These are phyloP conservation scores for Hydriomena furcata DNA, from an alignment of 2,888 invertebrate genomes.

Conservation along the genomic window DNA sequence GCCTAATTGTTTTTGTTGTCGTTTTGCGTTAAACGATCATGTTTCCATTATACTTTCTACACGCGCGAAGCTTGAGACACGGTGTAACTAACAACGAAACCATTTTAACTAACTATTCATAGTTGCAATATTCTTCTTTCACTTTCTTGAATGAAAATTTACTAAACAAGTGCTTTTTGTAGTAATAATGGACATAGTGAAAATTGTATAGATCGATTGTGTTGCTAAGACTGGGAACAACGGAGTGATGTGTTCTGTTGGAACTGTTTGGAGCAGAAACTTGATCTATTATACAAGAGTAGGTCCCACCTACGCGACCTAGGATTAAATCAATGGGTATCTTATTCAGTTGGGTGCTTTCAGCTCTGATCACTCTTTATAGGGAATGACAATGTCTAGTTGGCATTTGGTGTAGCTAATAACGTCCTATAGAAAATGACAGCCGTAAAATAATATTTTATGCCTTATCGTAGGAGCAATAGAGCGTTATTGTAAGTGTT, in stretches of 20 bases:
- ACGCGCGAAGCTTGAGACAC: slow-evolving; percentile 22
- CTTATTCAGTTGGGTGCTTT: slow-evolving; percentile 53
- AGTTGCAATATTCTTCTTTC: slow-evolving; percentile 15
- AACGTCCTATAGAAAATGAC: slow-evolving; percentile 51
- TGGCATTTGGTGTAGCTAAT: slow-evolving; percentile 55
- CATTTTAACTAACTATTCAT: slow-evolving; percentile 23
- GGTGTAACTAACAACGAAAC: slow-evolving; percentile 36
- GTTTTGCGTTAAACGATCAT: slow-evolving; percentile 9
- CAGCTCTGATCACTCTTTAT: slow-evolving; percentile 50
- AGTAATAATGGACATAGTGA: slow-evolving; percentile 32
- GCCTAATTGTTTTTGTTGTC: slow-evolving; percentile 39
- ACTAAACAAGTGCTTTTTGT: slow-evolving; percentile 43
- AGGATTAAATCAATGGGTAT: slow-evolving; percentile 26
- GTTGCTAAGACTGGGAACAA: slow-evolving; percentile 37
- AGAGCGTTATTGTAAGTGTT: slow-evolving; percentile 67
- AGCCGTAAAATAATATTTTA: slow-evolving; percentile 53
- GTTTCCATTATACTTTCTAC: slow-evolving; percentile 6
- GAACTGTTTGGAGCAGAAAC: slow-evolving; percentile 25
- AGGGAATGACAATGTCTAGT: slow-evolving; percentile 47
- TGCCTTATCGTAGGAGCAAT: slow-evolving; percentile 64
- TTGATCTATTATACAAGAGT: too few relatives aligned
- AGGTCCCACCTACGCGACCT: slow-evolving; percentile 14
- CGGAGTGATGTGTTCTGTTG: slow-evolving; percentile 13
- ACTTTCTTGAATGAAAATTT: slow-evolving; percentile 24
- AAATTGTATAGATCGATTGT: slow-evolving; percentile 37